Evolutionary conservation across 2,888 invertebrate species (phyloP), one percentile per base, ranked within the genome.

Genomic region (Drosophila subquinaria): DNA sequence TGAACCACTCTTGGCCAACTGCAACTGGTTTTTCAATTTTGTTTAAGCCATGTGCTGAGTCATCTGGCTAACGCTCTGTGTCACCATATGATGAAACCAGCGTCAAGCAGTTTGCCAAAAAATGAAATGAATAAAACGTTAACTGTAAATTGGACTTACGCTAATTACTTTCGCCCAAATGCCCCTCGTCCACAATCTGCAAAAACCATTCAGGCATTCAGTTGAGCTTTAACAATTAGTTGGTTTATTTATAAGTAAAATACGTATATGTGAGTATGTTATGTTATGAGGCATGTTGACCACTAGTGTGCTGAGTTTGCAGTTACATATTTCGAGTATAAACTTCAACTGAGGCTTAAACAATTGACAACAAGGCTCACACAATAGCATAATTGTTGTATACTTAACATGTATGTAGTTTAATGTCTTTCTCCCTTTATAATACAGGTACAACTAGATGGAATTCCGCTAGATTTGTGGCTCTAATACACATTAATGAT

Each of bases 191-290:
- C 17, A 43, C 20, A 27, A 33, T 50, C 20, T 8, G 4, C 13
- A 38, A 35, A n/a, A 2, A 35, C 17, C 10, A 27, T n/a, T 30
- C 30, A 33, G 2, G 1, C 23, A 27, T 11, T 15, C n/a, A 8
- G 2, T 48, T 40, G 35, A 43, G 11, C 47, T 50, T 61, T 70
- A 81, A 74, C 78, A 86, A 83, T 83, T 73, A 82, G 72, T 81
- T 73, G 60, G 48, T 82, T 86, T 82, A 87, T 87, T 82, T 77
- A 73, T 80, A 61, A 52, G 70, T 80, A 67, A 74, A 69, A 61
- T 63, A 73, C 73, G 82, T 86, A 86, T 79, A 69, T 72, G 66
- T 60, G 69, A 63, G 61, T 71, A 23, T 67, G 56, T 40, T 71
- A 23, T 67, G 60, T 40, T 73, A 67, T 70, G 63, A 68, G 65